These are phyloP conservation scores for Haliclona indistincta DNA, from an alignment of 37 sponge, comb jelly and placozoan species.

Conservation along the genomic window DNA sequence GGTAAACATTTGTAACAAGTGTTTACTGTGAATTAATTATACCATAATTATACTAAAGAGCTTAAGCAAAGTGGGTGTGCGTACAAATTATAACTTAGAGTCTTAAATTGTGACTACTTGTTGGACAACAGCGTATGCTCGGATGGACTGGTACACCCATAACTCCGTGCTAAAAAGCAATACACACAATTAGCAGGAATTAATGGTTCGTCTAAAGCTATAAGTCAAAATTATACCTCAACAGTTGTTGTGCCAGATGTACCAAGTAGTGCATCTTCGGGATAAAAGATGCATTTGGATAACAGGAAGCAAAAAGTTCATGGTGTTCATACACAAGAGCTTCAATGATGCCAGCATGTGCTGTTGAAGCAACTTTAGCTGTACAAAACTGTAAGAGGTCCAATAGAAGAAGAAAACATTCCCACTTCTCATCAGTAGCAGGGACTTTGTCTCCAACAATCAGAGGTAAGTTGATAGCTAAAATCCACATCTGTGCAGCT, in stretches of 20 bases:
- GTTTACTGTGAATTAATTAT: too few relatives aligned
- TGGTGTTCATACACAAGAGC: background rate
- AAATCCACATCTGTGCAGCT: conserved; percentile 19
- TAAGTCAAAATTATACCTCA: too few relatives aligned
- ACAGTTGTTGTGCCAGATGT: background rate
- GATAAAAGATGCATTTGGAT: background rate
- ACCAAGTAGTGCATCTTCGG: conserved; percentile 1
- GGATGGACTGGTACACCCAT: too few relatives aligned
- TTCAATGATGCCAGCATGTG: background rate
- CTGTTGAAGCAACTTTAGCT: background rate
- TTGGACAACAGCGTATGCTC: too few relatives aligned
- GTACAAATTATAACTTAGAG: too few relatives aligned
- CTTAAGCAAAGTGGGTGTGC: too few relatives aligned
- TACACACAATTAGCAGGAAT: too few relatives aligned
- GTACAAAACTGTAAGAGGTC: background rate
- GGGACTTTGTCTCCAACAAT: conserved; percentile 7
- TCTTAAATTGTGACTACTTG: too few relatives aligned
- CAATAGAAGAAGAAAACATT: conserved; percentile 11
- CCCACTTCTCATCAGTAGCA: conserved; percentile 1
- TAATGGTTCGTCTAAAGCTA: too few relatives aligned
- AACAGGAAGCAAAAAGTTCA: background rate
- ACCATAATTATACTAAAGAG: too few relatives aligned
- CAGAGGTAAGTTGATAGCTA: conserved; percentile 1
- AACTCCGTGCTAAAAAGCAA: too few relatives aligned
- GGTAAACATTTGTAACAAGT: too few relatives aligned